Evolutionary conservation across 2,888 invertebrate genomes (phyloP).

Genomic region (Listrodromus nycthemerus): DNA sequence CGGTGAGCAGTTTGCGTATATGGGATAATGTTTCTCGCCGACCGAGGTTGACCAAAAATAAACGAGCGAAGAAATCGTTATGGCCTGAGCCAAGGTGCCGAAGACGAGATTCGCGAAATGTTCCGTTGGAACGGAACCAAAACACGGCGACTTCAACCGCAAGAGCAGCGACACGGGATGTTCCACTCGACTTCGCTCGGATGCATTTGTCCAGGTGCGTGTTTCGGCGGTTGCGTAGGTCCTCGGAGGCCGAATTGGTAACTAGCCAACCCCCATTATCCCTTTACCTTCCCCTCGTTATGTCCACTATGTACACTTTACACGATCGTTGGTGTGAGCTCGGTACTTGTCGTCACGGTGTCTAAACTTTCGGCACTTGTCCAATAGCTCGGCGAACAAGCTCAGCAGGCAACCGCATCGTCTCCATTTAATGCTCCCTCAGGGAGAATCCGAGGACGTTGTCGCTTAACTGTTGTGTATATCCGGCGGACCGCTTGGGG

Average conservation of each 20-base stretch:
- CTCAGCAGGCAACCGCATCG: constrained; percentile 32
- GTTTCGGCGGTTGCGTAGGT: constrained; percentile 39
- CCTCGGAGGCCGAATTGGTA: constrained; percentile 17
- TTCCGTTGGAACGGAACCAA: constrained; percentile 67
- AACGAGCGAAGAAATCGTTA: constrained; percentile 36
- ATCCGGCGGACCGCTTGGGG: constrained; percentile 21
- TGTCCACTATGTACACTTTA: constrained; percentile 42
- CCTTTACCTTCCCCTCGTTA: neutral
- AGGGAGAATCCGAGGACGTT: constrained; percentile 15
- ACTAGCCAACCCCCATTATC: constrained; percentile 26
- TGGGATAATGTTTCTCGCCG: constrained; percentile 29
- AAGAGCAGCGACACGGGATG: constrained; percentile 40
- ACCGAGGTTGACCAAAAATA: constrained; percentile 35
- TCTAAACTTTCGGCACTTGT: constrained; percentile 62
- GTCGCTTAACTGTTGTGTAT: neutral
- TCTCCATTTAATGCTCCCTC: constrained; percentile 43
- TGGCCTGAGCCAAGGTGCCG: constrained; percentile 51
- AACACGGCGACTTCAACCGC: constrained; percentile 46
- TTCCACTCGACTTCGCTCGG: constrained; percentile 15
- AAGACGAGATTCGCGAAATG: constrained; percentile 49
- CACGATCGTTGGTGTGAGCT: constrained; percentile 55
- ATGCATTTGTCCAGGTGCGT: constrained; percentile 34
- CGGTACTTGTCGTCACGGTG: constrained; percentile 53
- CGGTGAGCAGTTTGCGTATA: constrained; percentile 8
- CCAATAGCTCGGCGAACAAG: constrained; percentile 51